Evolutionary conservation across 2,113 vertebrate genomes (phyloP).

Genomic region (Azemiops feae): DNA sequence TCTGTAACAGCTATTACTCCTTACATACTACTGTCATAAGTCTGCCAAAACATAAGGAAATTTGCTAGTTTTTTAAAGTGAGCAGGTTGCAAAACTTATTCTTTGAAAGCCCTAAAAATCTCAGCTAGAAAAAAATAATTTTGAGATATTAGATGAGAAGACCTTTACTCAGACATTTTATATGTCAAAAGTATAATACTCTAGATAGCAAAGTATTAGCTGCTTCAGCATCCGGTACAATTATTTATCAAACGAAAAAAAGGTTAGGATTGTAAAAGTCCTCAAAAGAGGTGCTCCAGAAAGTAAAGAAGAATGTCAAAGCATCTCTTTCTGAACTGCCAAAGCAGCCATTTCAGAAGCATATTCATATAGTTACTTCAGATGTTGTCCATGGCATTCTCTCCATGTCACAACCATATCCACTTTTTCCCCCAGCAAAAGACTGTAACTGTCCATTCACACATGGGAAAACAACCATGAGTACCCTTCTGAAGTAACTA

Average conservation of each 20-base stretch:
- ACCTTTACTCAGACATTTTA: neutral
- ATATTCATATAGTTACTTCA: neutral
- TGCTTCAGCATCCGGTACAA: neutral
- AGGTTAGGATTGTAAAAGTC: neutral
- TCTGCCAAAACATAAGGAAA: neutral
- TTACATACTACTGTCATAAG: neutral
- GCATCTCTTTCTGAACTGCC: neutral
- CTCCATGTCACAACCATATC: neutral
- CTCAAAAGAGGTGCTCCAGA: neutral
- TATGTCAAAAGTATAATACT: neutral
- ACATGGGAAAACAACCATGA: neutral
- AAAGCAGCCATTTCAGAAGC: neutral
- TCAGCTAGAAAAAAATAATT: neutral
- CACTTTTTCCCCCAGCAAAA: neutral
- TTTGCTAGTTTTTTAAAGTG: neutral
- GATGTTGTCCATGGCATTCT: neutral
- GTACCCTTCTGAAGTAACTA: neutral
- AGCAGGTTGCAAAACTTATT: neutral
- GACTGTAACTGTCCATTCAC: neutral
- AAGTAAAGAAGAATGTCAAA: neutral
- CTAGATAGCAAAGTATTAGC: neutral
- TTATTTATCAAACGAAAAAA: neutral
- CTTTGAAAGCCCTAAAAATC: neutral
- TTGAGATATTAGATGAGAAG: neutral
- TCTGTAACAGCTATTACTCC: neutral